phyloP scores from a whole-genome alignment of 2,113 vertebrate genomes.

The Phasianus colchicus region DNA sequence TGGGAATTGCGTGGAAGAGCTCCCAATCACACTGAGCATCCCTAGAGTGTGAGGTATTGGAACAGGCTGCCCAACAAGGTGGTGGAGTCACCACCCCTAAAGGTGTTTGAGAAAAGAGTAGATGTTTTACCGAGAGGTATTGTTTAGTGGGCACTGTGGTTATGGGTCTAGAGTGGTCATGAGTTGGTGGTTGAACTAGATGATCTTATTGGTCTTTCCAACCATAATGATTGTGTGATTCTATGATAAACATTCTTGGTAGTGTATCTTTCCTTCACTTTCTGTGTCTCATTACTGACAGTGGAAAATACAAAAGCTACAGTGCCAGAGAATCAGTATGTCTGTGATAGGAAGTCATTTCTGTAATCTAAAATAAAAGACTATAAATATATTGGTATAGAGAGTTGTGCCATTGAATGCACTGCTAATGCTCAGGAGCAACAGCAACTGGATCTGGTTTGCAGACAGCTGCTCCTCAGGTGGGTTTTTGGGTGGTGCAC shows the following conservation, averaged over 20 bases:
- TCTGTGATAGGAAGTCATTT: conserved; percentile 25
- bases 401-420: neutral
- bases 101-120: too few species aligned
- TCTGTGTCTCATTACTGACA: neutral
- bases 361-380: neutral
- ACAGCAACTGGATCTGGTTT: neutral
- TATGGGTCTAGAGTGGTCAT: too few species aligned
- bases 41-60: neutral
- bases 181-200: too few species aligned
- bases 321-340: neutral
- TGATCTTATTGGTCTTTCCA: too few species aligned
- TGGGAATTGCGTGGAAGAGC: neutral
- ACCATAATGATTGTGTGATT: too few species aligned
- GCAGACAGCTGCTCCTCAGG: neutral
- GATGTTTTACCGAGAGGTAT: too few species aligned
- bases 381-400: neutral
- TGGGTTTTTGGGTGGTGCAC: neutral
- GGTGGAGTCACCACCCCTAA: too few species aligned
- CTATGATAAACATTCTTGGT: neutral
- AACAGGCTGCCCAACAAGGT: too few species aligned
- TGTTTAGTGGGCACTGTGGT: too few species aligned
- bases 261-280: neutral
- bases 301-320: neutral
- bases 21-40: neutral
- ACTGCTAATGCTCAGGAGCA: neutral